phyloP scores from a whole-genome alignment of 2,113 vertebrate genomes.

The Laticauda laticaudata region DNA sequence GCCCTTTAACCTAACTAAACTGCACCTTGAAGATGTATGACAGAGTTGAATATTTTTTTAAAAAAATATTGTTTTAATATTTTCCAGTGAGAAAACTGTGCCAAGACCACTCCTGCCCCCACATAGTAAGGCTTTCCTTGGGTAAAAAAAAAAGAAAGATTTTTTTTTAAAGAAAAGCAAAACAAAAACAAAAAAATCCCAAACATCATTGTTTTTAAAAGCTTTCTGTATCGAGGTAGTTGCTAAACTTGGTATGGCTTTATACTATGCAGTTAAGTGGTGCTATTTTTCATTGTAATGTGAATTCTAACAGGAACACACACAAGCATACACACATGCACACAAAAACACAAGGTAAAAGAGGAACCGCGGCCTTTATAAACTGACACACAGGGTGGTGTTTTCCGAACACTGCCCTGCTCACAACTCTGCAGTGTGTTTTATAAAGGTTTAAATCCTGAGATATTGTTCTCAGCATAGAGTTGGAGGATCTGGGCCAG shows the following conservation, averaged over 20 bases:
- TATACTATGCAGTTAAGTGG: slow-evolving; percentile 85
- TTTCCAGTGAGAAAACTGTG: slow-evolving; percentile 62
- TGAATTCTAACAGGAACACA: slow-evolving; percentile 81
- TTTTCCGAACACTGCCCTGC: slow-evolving; percentile 47
- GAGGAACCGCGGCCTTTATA: slow-evolving; percentile 61
- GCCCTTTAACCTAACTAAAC: slow-evolving; percentile 42
- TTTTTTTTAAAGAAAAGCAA: background rate
- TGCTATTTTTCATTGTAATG: slow-evolving; percentile 93
- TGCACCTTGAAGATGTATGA: slow-evolving; percentile 62
- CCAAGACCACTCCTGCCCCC: slow-evolving; percentile 58
- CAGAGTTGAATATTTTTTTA: slow-evolving; percentile 3
- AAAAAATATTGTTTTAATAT: background rate
- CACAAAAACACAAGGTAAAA: background rate
- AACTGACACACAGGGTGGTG: background rate
- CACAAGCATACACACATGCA: background rate
- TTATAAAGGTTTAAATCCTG: slow-evolving; percentile 66
- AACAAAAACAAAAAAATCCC: background rate
- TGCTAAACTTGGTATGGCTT: slow-evolving; percentile 76
- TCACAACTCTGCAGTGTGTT: slow-evolving; percentile 72
- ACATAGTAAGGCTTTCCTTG: background rate
- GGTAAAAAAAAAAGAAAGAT: background rate
- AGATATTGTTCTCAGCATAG: slow-evolving; percentile 79
- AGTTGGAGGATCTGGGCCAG: slow-evolving; percentile 65
- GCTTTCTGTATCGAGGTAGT: slow-evolving; percentile 81
- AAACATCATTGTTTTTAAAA: slow-evolving; percentile 58